These are phyloP conservation scores for Drosophila asahinai DNA, from an alignment of 1,140 invertebrate species.

Conservation along the genomic window DNA sequence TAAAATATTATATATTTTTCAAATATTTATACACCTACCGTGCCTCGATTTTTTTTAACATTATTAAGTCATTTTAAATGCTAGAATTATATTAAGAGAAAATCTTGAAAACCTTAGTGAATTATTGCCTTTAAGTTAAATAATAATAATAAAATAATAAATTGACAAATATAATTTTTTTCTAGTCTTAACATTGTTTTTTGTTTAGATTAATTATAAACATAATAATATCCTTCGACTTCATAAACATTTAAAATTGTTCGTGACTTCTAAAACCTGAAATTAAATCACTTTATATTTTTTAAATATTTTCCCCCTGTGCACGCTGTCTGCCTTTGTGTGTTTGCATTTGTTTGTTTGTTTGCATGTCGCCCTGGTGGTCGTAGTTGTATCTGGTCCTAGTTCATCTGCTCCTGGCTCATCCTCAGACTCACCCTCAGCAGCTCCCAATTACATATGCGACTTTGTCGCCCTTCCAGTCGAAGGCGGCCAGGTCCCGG, in stretches of 20 bases:
- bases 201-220: too few species aligned
- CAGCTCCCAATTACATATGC: slow-evolving; percentile 65
- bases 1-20: too few species aligned
- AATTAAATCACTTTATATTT: not conserved
- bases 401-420: slow-evolving; percentile 37
- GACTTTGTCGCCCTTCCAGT: slow-evolving; percentile 55
- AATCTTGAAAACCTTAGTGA: not conserved
- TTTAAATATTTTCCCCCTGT: not conserved
- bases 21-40: too few species aligned
- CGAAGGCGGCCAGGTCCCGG: slow-evolving; percentile 19
- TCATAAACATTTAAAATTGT: too few species aligned
- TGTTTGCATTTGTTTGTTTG: slow-evolving; percentile 57
- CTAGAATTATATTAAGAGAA: too few species aligned
- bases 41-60: too few species aligned
- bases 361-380: slow-evolving; percentile 42
- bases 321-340: slow-evolving; percentile 20
- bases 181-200: too few species aligned
- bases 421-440: not conserved
- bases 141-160: too few species aligned
- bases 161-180: too few species aligned
- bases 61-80: too few species aligned
- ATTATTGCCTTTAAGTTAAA: too few species aligned
- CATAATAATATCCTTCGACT: too few species aligned
- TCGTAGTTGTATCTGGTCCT: slow-evolving; percentile 35
- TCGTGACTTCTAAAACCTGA: not conserved